Evolutionary conservation across 2,113 vertebrate species (phyloP).

Genomic region (Psophia crepitans): DNA sequence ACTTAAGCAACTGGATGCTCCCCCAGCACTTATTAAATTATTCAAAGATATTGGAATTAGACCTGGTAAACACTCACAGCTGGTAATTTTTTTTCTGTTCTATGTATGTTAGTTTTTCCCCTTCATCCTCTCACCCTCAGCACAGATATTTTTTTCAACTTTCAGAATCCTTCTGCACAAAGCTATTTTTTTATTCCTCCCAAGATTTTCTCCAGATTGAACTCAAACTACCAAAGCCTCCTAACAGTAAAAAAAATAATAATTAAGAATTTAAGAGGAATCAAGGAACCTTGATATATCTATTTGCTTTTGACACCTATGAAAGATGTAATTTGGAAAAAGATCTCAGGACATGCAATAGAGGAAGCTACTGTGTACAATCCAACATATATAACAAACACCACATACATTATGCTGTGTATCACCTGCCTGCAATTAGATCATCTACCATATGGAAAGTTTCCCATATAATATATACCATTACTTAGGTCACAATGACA

Average conservation of each 20-base stretch:
- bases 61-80: neutral
- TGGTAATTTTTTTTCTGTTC: neutral
- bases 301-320: neutral
- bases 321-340: neutral
- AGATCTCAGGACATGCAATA: neutral
- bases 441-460: neutral
- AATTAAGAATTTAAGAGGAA: neutral
- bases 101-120: neutral
- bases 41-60: neutral
- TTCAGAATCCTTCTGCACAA: neutral
- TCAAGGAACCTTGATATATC: neutral
- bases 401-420: neutral
- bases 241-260: neutral
- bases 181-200: neutral
- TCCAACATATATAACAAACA: neutral
- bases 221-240: neutral
- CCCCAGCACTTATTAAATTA: neutral
- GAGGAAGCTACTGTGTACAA: neutral
- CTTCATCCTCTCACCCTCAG: neutral
- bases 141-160: neutral
- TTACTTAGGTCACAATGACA: neutral
- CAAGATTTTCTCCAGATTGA: neutral
- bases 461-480: neutral
- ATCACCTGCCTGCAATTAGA: neutral
- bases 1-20: neutral